A percentile compares a stretch with the other conserved stretches of the same genome.
These are phyloP conservation scores for Nerophis ophidion DNA, from an alignment of 2,113 vertebrate genomes.

Conservation along the genomic window DNA sequence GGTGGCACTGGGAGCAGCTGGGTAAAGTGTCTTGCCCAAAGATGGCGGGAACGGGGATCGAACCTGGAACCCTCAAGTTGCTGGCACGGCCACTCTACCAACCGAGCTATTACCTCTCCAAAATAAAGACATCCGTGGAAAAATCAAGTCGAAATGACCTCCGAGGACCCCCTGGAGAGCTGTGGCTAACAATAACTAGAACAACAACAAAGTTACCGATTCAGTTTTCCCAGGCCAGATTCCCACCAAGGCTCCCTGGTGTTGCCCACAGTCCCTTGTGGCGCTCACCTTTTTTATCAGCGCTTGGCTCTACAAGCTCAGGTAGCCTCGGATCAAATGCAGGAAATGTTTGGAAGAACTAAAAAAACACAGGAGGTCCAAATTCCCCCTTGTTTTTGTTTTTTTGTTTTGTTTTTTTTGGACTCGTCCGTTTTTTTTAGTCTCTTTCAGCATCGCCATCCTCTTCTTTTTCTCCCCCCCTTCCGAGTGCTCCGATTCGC, in stretches of 20 bases:
- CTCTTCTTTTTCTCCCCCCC: conserved; percentile 39
- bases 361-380: neutral
- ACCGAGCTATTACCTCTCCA: too few relatives aligned
- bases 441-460: conserved; percentile 33
- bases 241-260: conserved; percentile 36
- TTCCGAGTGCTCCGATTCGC: conserved; percentile 50
- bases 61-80: too few relatives aligned
- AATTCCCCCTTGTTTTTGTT: conserved; percentile 3
- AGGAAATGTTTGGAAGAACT: conserved; percentile 7
- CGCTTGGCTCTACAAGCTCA: conserved; percentile 31
- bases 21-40: too few relatives aligned
- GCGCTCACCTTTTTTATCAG: conserved; percentile 34
- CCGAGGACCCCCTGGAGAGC: too few relatives aligned
- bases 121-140: too few relatives aligned
- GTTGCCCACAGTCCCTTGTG: conserved; percentile 26
- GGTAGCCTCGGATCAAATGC: conserved; percentile 20
- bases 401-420: conserved; percentile 14
- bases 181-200: too few relatives aligned
- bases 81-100: too few relatives aligned
- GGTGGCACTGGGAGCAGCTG: too few relatives aligned
- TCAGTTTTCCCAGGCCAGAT: conserved; percentile 36
- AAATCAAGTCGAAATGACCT: too few relatives aligned
- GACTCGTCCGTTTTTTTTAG: conserved; percentile 16
- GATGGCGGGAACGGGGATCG: too few relatives aligned
- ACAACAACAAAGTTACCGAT: conserved; percentile 1